These are phyloP conservation scores for Lindbergichthys nudifrons DNA, from an alignment of 2,797 vertebrate genomes.

Conservation along the genomic window DNA sequence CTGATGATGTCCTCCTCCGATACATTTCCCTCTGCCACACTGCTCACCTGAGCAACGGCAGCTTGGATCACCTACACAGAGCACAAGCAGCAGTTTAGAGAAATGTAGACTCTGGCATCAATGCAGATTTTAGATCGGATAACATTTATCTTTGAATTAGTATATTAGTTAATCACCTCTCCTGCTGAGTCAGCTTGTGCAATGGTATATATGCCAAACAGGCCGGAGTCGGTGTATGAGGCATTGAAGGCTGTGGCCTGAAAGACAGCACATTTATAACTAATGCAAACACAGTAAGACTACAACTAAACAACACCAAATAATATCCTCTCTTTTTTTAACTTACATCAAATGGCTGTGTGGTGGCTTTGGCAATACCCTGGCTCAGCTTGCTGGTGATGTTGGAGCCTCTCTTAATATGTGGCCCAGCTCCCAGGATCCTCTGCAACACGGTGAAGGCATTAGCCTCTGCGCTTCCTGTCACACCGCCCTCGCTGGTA, in stretches of 20 bases:
- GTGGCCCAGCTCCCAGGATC: conserved; percentile 90
- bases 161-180: conserved; percentile 83
- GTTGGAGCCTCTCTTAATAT: conserved; percentile 90
- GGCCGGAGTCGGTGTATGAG: conserved; percentile 92
- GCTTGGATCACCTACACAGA: conserved; percentile 89
- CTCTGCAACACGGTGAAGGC: conserved; percentile 92
- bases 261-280: conserved; percentile 33
- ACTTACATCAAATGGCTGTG: conserved; percentile 92
- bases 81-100: background rate
- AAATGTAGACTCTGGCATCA: background rate
- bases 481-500: conserved; percentile 86
- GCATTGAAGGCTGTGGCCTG: conserved; percentile 92
- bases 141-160: conserved; percentile 4
- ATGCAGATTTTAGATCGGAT: background rate
- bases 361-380: conserved; percentile 87
- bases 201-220: conserved; percentile 92
- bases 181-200: conserved; percentile 85
- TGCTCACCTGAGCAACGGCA: conserved; percentile 87
- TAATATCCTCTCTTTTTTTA: background rate
- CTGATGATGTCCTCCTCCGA: conserved; percentile 83
- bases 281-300: background rate
- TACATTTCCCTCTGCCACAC: conserved; percentile 87
- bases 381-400: conserved; percentile 88
- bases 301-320: background rate
- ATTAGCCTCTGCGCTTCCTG: conserved; percentile 87